Evolutionary conservation across 1,140 invertebrate genomes (phyloP).

Genomic region (Papilio dardanus): DNA sequence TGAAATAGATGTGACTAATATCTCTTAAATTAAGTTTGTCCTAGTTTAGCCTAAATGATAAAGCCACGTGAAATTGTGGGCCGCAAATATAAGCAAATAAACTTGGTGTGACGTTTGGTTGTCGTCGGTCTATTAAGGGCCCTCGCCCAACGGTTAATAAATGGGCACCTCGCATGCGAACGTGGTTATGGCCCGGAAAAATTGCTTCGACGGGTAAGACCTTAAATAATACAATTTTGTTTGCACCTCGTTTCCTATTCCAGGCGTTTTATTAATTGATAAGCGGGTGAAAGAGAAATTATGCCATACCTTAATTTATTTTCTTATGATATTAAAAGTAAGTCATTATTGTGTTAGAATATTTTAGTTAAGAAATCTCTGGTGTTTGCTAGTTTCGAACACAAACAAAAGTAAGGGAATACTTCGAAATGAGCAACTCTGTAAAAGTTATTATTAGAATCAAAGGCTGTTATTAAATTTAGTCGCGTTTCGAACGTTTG

Average conservation of each 20-base stretch:
- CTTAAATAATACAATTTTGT: constrained; percentile 65
- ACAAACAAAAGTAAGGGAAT: constrained; percentile 1
- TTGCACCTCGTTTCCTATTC: constrained; percentile 42
- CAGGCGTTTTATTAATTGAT: constrained; percentile 17
- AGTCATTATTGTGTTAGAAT: neutral
- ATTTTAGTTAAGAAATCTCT: neutral
- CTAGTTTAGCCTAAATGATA: constrained; percentile 41
- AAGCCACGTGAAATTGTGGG: constrained; percentile 58
- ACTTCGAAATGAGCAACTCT: constrained; percentile 9
- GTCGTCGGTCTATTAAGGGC: constrained; percentile 76
- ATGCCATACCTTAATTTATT: constrained; percentile 4
- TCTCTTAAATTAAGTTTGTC: neutral
- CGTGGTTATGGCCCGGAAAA: constrained; percentile 55
- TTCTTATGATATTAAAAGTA: neutral
- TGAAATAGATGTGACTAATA: neutral
- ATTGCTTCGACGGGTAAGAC: constrained; percentile 52
- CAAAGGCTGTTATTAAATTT: constrained; percentile 61
- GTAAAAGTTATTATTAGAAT: constrained; percentile 30
- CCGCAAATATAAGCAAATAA: constrained; percentile 68
- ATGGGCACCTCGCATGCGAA: constrained; percentile 68
- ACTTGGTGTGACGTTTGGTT: constrained; percentile 74
- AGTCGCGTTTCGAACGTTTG: constrained; percentile 62
- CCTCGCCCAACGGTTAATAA: constrained; percentile 66
- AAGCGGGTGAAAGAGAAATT: neutral
- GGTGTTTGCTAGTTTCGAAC: neutral